Evolutionary conservation across 2,888 invertebrate species (phyloP).

Genomic region (Cephalotes varians): DNA sequence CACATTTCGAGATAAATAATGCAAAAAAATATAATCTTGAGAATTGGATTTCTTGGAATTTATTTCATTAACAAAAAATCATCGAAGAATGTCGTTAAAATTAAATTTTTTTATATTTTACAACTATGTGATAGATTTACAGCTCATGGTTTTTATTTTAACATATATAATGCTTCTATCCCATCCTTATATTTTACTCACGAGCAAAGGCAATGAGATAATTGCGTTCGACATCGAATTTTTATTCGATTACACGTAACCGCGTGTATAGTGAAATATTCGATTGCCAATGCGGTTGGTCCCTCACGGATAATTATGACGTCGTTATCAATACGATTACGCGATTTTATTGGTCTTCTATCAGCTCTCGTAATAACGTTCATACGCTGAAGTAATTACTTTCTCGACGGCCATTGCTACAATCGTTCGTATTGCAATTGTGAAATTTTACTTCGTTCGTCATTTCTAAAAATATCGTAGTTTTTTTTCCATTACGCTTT

Average conservation of each 20-base stretch:
- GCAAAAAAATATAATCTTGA: neutral
- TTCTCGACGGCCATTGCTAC: conserved; percentile 2
- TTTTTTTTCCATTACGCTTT: neutral
- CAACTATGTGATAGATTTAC: neutral
- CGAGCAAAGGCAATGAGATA: conserved; percentile 1
- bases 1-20: neutral
- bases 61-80: neutral
- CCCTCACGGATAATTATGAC: conserved; percentile 28
- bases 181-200: conserved; percentile 6
- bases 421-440: conserved; percentile 12
- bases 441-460: neutral
- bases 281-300: neutral
- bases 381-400: conserved; percentile 20
- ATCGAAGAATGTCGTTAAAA: neutral
- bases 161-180: neutral
- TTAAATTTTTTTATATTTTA: neutral
- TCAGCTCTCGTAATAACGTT: conserved; percentile 22
- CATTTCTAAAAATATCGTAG: conserved; percentile 13
- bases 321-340: conserved; percentile 37
- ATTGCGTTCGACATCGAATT: neutral
- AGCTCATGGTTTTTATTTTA: neutral
- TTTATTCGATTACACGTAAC: conserved; percentile 34
- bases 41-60: neutral
- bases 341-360: conserved; percentile 34
- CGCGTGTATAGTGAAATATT: conserved; percentile 22